Evolutionary conservation across 2,797 vertebrate species (phyloP).

Genomic region (Eurystomus glaucurus): DNA sequence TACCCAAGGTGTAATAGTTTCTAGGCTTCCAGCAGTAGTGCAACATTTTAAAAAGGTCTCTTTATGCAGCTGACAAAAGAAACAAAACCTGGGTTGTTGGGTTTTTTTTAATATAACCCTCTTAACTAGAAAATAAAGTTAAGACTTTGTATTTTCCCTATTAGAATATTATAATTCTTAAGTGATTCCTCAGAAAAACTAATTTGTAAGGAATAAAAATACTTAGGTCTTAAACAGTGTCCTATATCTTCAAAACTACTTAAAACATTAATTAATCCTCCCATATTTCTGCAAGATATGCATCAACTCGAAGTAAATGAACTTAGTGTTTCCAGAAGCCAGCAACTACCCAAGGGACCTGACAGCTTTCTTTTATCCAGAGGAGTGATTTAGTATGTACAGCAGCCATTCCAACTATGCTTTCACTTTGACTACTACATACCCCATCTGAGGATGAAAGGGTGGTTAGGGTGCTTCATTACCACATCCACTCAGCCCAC

Average conservation of each 20-base stretch:
- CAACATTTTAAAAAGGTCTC: conserved; percentile 33
- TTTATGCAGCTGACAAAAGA: not conserved
- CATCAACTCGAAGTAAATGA: conserved; percentile 39
- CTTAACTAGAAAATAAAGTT: not conserved
- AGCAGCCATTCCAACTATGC: not conserved
- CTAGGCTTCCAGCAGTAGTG: not conserved
- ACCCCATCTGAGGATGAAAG: not conserved
- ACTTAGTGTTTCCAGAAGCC: conserved; percentile 30
- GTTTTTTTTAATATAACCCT: not conserved
- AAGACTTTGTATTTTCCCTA: not conserved
- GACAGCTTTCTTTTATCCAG: not conserved
- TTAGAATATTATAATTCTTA: not conserved
- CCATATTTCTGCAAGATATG: conserved; percentile 42
- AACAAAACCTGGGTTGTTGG: not conserved
- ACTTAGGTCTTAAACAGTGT: not conserved
- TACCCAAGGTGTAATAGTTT: conserved; percentile 24
- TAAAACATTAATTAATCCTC: conserved; percentile 58
- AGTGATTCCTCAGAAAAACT: not conserved
- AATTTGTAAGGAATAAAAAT: not conserved
- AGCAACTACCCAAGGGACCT: conserved; percentile 24
- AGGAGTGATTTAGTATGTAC: not conserved
- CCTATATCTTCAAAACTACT: conserved; percentile 18
- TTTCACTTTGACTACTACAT: conserved; percentile 26
- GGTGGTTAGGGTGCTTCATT: not conserved
- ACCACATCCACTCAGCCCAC: not conserved